phyloP scores from a whole-genome alignment of 2,797 vertebrate genomes.

The Sternarchorhynchus goeldii region DNA sequence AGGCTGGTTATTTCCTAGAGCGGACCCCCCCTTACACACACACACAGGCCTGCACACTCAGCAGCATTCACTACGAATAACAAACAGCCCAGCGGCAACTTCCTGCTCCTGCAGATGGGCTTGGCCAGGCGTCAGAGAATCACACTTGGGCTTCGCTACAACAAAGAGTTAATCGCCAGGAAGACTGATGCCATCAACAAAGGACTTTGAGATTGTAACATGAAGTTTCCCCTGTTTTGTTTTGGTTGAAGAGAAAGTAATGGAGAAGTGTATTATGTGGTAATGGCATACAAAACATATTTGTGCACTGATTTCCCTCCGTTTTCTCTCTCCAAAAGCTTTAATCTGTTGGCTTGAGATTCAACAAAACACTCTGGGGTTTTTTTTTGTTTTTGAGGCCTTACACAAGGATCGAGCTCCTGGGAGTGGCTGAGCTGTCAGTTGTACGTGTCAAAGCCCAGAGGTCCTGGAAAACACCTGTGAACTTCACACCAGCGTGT shows the following conservation, averaged over 20 bases:
- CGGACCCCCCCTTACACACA: slow-evolving; percentile 12
- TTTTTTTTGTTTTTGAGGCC: slow-evolving; percentile 23
- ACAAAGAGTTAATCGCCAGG: background rate
- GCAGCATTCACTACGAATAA: slow-evolving; percentile 54
- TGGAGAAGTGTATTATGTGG: background rate
- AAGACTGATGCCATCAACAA: background rate
- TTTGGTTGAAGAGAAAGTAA: background rate
- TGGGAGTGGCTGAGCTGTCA: slow-evolving; percentile 5
- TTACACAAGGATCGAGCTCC: slow-evolving; percentile 9
- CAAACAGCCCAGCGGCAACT: slow-evolving; percentile 54
- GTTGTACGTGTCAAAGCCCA: background rate
- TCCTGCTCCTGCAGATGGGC: slow-evolving; percentile 59
- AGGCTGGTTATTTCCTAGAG: slow-evolving; percentile 8
- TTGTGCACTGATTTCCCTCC: background rate
- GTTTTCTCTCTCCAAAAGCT: slow-evolving; percentile 11
- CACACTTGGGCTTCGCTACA: slow-evolving; percentile 36
- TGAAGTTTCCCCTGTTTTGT: background rate
- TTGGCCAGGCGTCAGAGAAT: slow-evolving; percentile 35
- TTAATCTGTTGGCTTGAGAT: slow-evolving; percentile 42
- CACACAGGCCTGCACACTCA: slow-evolving; percentile 63
- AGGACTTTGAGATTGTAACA: slow-evolving; percentile 5
- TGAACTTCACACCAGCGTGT: slow-evolving; percentile 14
- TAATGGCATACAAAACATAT: slow-evolving; percentile 21
- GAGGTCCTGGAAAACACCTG: slow-evolving; percentile 43
- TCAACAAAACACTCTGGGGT: background rate